Percentiles rank a stretch among this genome's conserved stretches.
These are phyloP conservation scores for Antitype chi DNA, from an alignment of 2,888 invertebrate species.

Conservation along the genomic window DNA sequence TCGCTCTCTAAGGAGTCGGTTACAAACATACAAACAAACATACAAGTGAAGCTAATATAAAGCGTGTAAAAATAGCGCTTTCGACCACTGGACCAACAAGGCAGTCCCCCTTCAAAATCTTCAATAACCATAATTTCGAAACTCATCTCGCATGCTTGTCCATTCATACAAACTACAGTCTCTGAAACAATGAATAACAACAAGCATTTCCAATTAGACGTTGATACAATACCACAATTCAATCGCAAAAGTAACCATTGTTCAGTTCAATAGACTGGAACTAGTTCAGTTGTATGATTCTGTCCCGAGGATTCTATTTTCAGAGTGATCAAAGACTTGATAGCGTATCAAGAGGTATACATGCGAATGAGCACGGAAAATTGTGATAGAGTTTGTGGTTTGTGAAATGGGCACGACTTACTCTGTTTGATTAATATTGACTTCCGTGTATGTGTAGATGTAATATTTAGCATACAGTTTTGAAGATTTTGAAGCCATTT, in stretches of 20 bases:
- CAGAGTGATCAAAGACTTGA: constrained; percentile 74
- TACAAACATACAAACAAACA: too few relatives aligned
- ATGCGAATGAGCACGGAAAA: constrained; percentile 33
- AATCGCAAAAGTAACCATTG: constrained; percentile 56
- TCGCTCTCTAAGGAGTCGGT: too few relatives aligned
- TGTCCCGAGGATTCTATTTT: constrained; percentile 44
- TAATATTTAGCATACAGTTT: background rate
- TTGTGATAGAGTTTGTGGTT: constrained; percentile 7
- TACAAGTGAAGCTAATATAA: too few relatives aligned
- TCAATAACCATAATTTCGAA: constrained; percentile 3
- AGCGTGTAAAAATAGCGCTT: too few relatives aligned
- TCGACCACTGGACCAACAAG: background rate
- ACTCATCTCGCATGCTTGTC: constrained; percentile 5
- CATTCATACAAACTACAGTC: background rate
- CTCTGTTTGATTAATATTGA: background rate
- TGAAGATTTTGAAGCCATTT: background rate
- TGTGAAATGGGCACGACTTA: background rate
- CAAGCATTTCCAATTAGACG: constrained; percentile 68
- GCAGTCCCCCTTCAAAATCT: background rate
- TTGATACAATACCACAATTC: constrained; percentile 64
- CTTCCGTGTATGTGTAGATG: background rate
- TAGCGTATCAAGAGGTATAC: constrained; percentile 6
- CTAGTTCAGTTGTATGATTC: constrained; percentile 39
- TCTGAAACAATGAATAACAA: constrained; percentile 44
- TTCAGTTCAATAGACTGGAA: constrained; percentile 49